Evolutionary conservation across 2,113 vertebrate species (phyloP).

Genomic region (Catharus bicknelli): DNA sequence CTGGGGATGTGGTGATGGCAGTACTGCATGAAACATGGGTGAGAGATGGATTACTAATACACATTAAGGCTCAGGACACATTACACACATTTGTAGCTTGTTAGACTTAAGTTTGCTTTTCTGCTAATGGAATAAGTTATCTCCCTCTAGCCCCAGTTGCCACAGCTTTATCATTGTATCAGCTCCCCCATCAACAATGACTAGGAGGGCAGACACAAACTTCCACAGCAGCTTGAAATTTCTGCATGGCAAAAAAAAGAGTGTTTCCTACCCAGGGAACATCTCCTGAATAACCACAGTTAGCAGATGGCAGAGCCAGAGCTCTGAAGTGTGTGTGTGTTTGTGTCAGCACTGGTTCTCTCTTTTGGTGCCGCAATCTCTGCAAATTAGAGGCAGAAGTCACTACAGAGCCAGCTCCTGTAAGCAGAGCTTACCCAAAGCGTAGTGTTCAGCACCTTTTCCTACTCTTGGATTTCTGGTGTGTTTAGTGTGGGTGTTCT

Average conservation of each 20-base stretch:
- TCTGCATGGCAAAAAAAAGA: neutral
- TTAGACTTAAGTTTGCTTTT: neutral
- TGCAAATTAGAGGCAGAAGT: neutral
- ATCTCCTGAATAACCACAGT: neutral
- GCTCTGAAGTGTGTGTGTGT: neutral
- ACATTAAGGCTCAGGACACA: neutral
- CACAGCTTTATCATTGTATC: neutral
- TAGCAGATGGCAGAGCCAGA: neutral
- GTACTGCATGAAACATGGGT: neutral
- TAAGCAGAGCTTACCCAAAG: neutral
- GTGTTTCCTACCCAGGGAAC: neutral
- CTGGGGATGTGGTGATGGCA: neutral
- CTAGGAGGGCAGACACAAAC: neutral
- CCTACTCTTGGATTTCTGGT: neutral
- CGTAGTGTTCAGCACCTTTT: conserved; percentile 8
- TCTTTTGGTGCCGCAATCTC: neutral
- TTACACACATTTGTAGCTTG: neutral
- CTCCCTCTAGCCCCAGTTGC: neutral
- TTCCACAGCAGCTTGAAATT: neutral
- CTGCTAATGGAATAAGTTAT: neutral
- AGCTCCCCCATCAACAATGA: neutral
- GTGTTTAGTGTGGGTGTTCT: conserved; percentile 7
- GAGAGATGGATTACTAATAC: neutral
- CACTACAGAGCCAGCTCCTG: neutral
- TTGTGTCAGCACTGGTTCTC: neutral